Evolutionary conservation across 2,113 vertebrate species (phyloP), one percentile per base, ranked within the genome.

Genomic region (Scytalopus superciliaris): DNA sequence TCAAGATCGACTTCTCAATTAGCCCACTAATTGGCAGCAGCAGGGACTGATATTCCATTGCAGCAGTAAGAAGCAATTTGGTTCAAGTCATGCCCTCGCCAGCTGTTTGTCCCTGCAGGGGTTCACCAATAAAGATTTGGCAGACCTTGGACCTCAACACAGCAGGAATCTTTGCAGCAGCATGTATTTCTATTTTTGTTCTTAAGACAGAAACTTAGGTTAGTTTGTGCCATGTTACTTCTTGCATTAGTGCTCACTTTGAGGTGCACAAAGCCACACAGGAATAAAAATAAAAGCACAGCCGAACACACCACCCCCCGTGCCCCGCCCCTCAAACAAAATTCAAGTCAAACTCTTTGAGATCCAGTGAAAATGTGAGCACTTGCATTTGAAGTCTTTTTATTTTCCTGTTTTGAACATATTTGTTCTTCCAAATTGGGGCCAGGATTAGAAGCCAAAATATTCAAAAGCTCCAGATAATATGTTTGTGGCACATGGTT

Each of bases 1-100:
- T 91, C 64, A 91, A 75, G 87, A 95, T 79, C 45, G 63, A 44
- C 42, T 90, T 79, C 66, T 62, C 78, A 95, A 94, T 96, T 96
- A 95, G 75, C 55, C n/a, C 62, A 83, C 67, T 95, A 93, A 96
- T 69, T 90, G 92, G 79, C 91, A 93, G 94, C 80, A 84, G 60
- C 68, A 69, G 59, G 59, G 78, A 72, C 79, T 88, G 90, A 93
- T 86, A 90, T 96, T 64, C 44, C 16, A 33, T 33, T 83, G 63
- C 42, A 94, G 75, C 53, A 83, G 24, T 50, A 91, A 76, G 78
- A 87, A 76, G 55, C 33, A 49, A 10, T 76, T 83, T 9, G 2
- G 82, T 90, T 92, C 75, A 70, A 95, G 70, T 62, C 72, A 24
- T 60, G 78, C 19, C 68, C 93, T 85, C 0, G 22, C 63, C 89